These are phyloP conservation scores for Trachelus tabidus DNA, from an alignment of 2,888 invertebrate genomes.

Conservation along the genomic window DNA sequence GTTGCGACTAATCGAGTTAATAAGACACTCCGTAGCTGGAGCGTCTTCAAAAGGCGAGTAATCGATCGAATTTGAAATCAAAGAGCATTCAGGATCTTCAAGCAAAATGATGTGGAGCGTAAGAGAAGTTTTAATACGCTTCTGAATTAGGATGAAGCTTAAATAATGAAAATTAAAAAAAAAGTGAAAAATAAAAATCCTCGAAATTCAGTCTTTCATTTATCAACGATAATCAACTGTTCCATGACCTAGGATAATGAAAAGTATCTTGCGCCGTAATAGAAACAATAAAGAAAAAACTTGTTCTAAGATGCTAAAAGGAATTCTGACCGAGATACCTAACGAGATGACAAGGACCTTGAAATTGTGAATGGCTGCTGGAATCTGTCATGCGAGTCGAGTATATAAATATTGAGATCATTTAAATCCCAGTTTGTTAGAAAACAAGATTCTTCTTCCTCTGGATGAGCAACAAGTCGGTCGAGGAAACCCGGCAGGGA, in stretches of 20 bases:
- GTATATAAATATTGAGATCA: neutral
- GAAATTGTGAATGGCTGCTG: neutral
- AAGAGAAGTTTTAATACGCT: neutral
- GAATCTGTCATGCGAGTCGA: neutral
- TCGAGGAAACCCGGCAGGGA: neutral
- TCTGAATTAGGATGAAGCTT: neutral
- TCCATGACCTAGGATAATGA: neutral
- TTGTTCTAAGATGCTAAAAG: neutral
- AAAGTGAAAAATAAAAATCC: neutral
- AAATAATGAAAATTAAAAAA: neutral
- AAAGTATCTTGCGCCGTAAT: neutral
- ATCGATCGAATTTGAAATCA: neutral
- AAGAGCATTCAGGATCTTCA: neutral
- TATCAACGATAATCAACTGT: neutral
- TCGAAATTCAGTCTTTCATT: neutral
- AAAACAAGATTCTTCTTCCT: neutral
- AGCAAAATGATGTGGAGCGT: neutral
- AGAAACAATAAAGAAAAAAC: neutral
- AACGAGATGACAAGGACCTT: neutral
- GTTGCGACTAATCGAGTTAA: constrained; percentile 28
- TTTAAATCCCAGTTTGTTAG: neutral
- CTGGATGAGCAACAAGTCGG: neutral
- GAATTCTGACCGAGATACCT: neutral
- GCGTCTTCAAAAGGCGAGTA: neutral
- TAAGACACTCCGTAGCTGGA: neutral